phyloP scores from a whole-genome alignment of 2,888 invertebrate genomes.

The Campoplex nolae region DNA sequence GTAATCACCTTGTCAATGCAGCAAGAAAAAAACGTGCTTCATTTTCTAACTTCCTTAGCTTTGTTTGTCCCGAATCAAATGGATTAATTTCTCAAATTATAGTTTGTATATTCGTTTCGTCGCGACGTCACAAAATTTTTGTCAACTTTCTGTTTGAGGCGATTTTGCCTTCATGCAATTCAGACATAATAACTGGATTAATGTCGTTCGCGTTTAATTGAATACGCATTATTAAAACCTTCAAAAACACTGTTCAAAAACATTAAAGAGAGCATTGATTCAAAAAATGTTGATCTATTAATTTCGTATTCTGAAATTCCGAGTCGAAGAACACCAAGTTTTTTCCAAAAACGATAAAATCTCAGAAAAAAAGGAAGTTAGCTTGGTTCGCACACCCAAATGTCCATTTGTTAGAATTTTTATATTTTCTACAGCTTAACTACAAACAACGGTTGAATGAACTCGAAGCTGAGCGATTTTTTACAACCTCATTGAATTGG shows the following conservation, averaged over 20 bases:
- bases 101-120: neutral
- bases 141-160: neutral
- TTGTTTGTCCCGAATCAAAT: neutral
- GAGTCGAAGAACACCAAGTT: no score
- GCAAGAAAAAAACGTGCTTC: neutral
- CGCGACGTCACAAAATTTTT: neutral
- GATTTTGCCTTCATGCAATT: neutral
- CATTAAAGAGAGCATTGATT: neutral
- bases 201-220: neutral
- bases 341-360: no score
- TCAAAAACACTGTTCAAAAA: neutral
- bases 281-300: neutral
- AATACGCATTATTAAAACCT: neutral
- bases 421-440: neutral
- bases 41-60: neutral
- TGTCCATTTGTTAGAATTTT: neutral
- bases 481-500: no score
- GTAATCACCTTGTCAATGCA: conserved; percentile 32
- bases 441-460: no score
- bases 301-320: no score
- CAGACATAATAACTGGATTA: neutral
- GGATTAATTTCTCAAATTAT: neutral
- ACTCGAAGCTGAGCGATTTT: no score
- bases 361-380: no score
- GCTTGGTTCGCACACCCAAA: neutral